Percentiles rank a stretch among this genome's conserved stretches.
Evolutionary conservation across 2,888 invertebrate species (phyloP).

Genomic region (Neoascia interrupta): DNA sequence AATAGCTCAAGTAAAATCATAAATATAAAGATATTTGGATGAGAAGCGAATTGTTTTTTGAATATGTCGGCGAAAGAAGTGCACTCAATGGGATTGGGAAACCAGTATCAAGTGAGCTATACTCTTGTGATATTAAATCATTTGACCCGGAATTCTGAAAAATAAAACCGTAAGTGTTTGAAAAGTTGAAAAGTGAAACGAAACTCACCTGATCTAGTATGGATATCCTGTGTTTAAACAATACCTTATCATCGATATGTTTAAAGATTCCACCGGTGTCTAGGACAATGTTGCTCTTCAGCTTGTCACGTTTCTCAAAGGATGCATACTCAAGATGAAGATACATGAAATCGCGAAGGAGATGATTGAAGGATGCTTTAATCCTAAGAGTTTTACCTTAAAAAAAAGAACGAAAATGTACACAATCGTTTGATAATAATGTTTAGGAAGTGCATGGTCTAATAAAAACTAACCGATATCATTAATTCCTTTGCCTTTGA

Average conservation of each 20-base stretch:
- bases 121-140: conserved; percentile 77
- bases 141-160: conserved; percentile 73
- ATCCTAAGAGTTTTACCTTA: conserved; percentile 76
- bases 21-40: conserved; percentile 82
- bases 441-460: too few species aligned
- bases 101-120: conserved; percentile 77
- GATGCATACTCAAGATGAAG: conserved; percentile 74
- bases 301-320: conserved; percentile 64
- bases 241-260: conserved; percentile 73
- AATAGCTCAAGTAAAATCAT: too few species aligned
- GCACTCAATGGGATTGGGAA: conserved; percentile 81
- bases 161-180: not conserved
- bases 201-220: conserved; percentile 76
- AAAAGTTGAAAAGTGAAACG: too few species aligned
- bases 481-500: too few species aligned
- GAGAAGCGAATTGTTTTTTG: conserved; percentile 80
- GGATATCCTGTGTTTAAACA: conserved; percentile 77
- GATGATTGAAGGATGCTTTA: conserved; percentile 78
- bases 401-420: conserved; percentile 43
- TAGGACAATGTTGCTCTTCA: conserved; percentile 74
- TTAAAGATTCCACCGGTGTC: conserved; percentile 77
- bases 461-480: too few species aligned
- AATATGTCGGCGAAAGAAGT: conserved; percentile 79
- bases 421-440: not conserved
- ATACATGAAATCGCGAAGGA: conserved; percentile 77